These are phyloP conservation scores for Papilio glaucus DNA, from an alignment of 1,140 invertebrate species.

Conservation along the genomic window DNA sequence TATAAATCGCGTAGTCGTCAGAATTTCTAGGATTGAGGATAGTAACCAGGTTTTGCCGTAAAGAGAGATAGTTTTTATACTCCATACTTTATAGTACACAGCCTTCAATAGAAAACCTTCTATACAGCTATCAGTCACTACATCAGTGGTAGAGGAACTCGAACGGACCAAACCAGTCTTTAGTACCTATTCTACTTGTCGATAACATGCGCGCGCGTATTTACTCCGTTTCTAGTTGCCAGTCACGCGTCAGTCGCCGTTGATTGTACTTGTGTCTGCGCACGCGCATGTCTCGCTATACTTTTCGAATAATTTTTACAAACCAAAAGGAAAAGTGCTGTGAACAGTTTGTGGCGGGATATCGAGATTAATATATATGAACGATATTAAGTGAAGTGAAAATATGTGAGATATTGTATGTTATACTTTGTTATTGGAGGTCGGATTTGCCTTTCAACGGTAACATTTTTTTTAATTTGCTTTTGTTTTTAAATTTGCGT, in stretches of 20 bases:
- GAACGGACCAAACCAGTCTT: slow-evolving; percentile 65
- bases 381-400: slow-evolving; percentile 52
- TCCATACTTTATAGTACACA: slow-evolving; percentile 10
- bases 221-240: slow-evolving; percentile 53
- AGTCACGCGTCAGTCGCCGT: slow-evolving; percentile 66
- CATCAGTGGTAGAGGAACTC: slow-evolving; percentile 53
- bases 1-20: background rate
- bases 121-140: slow-evolving; percentile 60
- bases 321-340: slow-evolving; percentile 45
- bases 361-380: slow-evolving; percentile 45
- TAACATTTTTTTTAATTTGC: background rate
- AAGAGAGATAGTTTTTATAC: slow-evolving; percentile 12
- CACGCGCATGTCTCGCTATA: slow-evolving; percentile 58
- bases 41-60: slow-evolving; percentile 23
- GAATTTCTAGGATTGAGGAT: background rate
- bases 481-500: too few species aligned
- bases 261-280: slow-evolving; percentile 51
- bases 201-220: slow-evolving; percentile 52
- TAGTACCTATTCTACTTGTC: slow-evolving; percentile 51
- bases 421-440: slow-evolving; percentile 9
- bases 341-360: slow-evolving; percentile 45
- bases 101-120: slow-evolving; percentile 53
- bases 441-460: slow-evolving; percentile 10
- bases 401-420: slow-evolving; percentile 54
- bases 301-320: slow-evolving; percentile 51